Evolutionary conservation across 2,113 vertebrate genomes (phyloP), one percentile per base, ranked within the genome.

Genomic region (Tenebrosternarchus preto): DNA sequence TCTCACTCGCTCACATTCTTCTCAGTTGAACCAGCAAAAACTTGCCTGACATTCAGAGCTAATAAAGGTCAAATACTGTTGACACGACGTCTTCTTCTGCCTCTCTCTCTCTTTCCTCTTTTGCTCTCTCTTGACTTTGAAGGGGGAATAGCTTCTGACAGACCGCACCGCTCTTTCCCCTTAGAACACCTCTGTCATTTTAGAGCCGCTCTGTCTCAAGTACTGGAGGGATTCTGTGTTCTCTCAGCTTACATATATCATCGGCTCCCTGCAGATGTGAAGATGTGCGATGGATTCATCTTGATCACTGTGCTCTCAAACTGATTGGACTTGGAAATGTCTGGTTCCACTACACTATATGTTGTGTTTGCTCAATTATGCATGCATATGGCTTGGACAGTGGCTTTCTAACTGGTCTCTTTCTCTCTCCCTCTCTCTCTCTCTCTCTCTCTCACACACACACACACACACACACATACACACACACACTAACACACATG

Each of bases 301-400:
- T 50, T 63, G 61, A 80, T 59, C 39, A n/a, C 36, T 74, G 3
- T 25, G 2, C 17, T 60, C 5, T 33, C 20, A 3, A 36, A 12
- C 31, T 7, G 20, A 68, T 20, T 31, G 56, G 24, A 8, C 5
- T 12, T n/a, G 50, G 43, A 72, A 63, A 39, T 46, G 29, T 19
- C 56, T 22, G 15, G 24, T 74, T 74, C 20, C 5, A 69, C 12
- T 43, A 75, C 73, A 67, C 27, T 70, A 20, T 73, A n/a, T 72
- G 56, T 43, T 31, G 36, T n/a, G 19, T 0, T 78, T 72, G 56
- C 16, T 0, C n/a, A 56, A 25, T 20, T 11, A 7, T 31, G 33
- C 78, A 73, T 79, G 72, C 70, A 43, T 59, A 60, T 17, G 61
- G 67, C 77, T 53, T 60, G 57, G 43, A 39, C 22, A 53, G 59